Base-by-base conservation (phyloP, 2,797 vertebrate genomes). In the Siniperca obscura region DNA sequence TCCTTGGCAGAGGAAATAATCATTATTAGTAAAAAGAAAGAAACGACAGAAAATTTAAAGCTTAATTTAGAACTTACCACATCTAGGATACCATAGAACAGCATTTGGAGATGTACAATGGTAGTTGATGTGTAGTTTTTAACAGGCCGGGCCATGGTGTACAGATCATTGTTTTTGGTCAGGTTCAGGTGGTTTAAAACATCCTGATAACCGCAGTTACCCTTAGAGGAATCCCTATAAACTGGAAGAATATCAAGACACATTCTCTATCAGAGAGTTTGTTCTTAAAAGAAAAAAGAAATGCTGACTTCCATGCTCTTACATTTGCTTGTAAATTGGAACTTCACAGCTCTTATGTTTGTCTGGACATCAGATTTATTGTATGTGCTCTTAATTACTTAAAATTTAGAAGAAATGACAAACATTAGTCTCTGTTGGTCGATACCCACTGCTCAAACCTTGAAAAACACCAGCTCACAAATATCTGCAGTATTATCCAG, bases 141-240 rank as follows among this genome's bases (percentile, higher is more conserved):
- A 25, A 86, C 87, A 3, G 90, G 91, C 10, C 90, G 84, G 2
- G 71, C 70, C 36, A 84, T 70, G 7, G 60, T 60, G 61, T 75
- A 91, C 42, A 82, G 60, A 3, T 92, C 87, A 16, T 83, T 91
- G 42, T 19, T 46, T 72, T 27, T 65, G 21, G 76, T 90, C 40
- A 92, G 72, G 34, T 90, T 85, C 55, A 92, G 66, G 65, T 88
- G 42, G 3, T 79, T 38, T 27, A 92, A 16, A 14, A 93, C 76
- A 22, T 90, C 84, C 9, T 91, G 84, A 30, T 86, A 82, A 61
- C 79, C 82, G 66, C 90, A 92, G 25, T 48, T 53, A 36, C 60
- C 21, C 22, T 55, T 4, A 55, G 52, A n/a, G 21, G 21, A 53
- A 5, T 53, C 21, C 8, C 8, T 10, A 22, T 53, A 4, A 5